Base-by-base conservation (phyloP, 2,888 invertebrate genomes). In the Meteorus colon region DNA sequence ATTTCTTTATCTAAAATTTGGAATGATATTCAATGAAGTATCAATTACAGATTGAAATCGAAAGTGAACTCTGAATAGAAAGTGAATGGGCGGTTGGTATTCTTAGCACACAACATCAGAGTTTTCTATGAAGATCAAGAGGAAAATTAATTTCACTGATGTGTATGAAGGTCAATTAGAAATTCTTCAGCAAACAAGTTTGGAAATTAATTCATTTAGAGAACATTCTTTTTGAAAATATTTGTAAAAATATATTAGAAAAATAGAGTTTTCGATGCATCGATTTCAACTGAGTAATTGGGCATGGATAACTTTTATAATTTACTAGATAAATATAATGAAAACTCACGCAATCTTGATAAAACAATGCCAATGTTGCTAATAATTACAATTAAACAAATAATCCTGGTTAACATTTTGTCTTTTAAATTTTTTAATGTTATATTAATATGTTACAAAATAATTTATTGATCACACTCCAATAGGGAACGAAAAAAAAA, bases 21-120 rank as follows among this genome's bases (percentile, higher is more conserved):
- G 5, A 55, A 24, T 6, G 8, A 19, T 8, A 19, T 2, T 55
- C 19, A 6, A 19, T 41, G 41, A 14, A 48, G 6, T 27, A 48
- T 55, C 62, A 77, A 73, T 74, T 76, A 74, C 79, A 77, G 78
- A 74, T 80, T 75, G 82, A 85, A 86, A 85, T 86, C 84, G 87
- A 87, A 87, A 87, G 87, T 84, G 79, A 78, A 80, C 77, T 78
- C 76, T 66, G 72, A 77, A 79, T 86, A 86, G 87, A 87, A 87
- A 87, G 87, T 86, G 86, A 86, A 83, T 83, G 83, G 81, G 79
- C 78, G 77, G 65, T 79, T 66, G 24, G 3, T 34, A 65, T 45
- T 10, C 19, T 14, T 41, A 55, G 8, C n/a, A 19, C n/a, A 19
- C 5, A 0, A 12, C 5, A 41, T 66, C 8, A 16, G 37, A 27